A percentile compares a stretch with the other conserved stretches of the same genome.
These are phyloP conservation scores for Merluccius polli DNA, from an alignment of 2,797 vertebrate genomes.

Conservation along the genomic window DNA sequence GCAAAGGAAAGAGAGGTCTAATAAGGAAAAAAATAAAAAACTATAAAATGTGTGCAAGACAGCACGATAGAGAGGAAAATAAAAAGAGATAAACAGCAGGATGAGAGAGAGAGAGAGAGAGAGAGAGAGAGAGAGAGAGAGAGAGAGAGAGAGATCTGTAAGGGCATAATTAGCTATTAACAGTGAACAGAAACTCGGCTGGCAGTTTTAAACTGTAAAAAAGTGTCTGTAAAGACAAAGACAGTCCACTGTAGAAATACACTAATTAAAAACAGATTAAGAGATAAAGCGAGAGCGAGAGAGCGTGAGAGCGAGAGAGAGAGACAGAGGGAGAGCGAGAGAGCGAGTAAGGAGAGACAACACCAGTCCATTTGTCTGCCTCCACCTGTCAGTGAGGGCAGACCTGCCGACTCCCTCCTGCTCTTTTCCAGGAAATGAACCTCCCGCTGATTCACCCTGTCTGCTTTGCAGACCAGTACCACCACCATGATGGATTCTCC, in stretches of 20 bases:
- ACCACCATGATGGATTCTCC: conserved; percentile 33
- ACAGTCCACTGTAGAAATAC: too few relatives aligned
- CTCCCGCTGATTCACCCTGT: conserved; percentile 49
- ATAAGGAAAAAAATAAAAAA: background rate
- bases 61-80: background rate
- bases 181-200: too few relatives aligned
- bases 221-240: background rate
- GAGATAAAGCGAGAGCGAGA: too few relatives aligned
- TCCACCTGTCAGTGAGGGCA: conserved; percentile 23
- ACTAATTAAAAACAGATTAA: too few relatives aligned
- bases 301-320: background rate
- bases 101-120: conserved; percentile 4
- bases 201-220: too few relatives aligned
- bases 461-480: conserved; percentile 6
- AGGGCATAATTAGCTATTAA: too few relatives aligned
- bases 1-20: background rate
- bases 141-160: background rate
- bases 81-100: conserved; percentile 6
- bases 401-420: conserved; percentile 39
- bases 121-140: conserved; percentile 12
- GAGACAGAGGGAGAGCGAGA: background rate
- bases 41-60: too few relatives aligned
- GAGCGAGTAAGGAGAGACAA: background rate
- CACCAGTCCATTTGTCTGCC: conserved; percentile 17
- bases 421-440: conserved; percentile 50